Base-by-base conservation (phyloP, 2,113 vertebrate species). In the Agapornis roseicollis region DNA sequence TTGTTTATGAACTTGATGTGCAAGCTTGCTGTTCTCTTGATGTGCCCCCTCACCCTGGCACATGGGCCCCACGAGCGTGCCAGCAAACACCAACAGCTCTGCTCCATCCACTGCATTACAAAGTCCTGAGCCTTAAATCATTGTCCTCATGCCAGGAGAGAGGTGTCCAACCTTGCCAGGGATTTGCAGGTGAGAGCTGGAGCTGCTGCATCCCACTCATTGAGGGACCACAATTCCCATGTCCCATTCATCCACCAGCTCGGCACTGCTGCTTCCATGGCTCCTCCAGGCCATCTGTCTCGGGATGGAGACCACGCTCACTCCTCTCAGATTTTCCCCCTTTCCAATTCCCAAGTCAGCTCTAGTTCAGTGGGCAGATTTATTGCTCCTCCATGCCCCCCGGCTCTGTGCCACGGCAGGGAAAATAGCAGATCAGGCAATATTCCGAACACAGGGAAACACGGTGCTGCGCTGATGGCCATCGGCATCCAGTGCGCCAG, bases 261-360 rank as follows among this genome's bases (percentile, higher is more conserved):
- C 89, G 68, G 70, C 19, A 73, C 77, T 14, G 2, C 56, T 13
- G 47, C 84, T 73, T 92, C 80, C 66, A 93, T 88, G 94, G 2
- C 84, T 84, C 77, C 22, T 18, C 70, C 83, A 56, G 80, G 47
- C 94, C 94, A 95, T 96, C 93, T 85, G 91, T 95, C 94, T 93
- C 9, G 2, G 68, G 78, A 83, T 37, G 18, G 41, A 85, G 93
- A 95, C 85, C 90, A 80, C 96, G 46, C 94, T 95, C 72, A 10
- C 81, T 91, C 94, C 72, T 53, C 79, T 22, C 55, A 79, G 88
- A 70, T 90, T 90, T 93, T 93, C 74, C 93, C 92, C 87, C 92
- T 92, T 95, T 85, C 73, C 93, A 93, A 77, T 96, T 93, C 94
- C 94, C 88, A 77, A 93, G 95, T 37, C 94, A 92, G 85, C 90